A percentile compares a stretch with the other conserved stretches of the same genome.
phyloP scores from a whole-genome alignment of 2,113 vertebrate species.

The Procapra przewalskii region DNA sequence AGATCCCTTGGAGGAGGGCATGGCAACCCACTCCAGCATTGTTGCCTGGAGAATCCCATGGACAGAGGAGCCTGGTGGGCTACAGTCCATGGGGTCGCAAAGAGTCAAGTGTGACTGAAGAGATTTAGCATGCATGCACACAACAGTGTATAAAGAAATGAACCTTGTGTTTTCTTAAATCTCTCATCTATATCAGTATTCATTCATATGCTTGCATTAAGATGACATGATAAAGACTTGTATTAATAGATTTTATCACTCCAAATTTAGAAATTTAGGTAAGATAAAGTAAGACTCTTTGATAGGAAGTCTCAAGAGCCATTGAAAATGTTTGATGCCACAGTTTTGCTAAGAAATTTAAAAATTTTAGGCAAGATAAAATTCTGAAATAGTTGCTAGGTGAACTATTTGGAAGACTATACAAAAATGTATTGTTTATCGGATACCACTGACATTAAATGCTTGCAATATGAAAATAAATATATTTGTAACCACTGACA shows the following conservation, averaged over 20 bases:
- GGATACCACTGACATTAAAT: not conserved
- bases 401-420: not conserved
- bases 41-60: not conserved
- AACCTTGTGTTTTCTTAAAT: not conserved
- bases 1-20: not conserved
- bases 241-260: not conserved
- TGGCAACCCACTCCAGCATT: not conserved
- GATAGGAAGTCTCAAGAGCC: not conserved
- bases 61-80: not conserved
- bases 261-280: conserved; percentile 6
- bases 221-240: not conserved
- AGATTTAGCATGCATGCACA: not conserved
- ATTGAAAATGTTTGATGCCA: not conserved
- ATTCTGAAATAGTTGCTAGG: not conserved
- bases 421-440: not conserved
- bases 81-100: not conserved
- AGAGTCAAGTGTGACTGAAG: not conserved
- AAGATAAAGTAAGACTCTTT: not conserved
- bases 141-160: not conserved
- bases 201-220: not conserved
- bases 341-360: not conserved
- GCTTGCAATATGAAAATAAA: not conserved
- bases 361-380: not conserved
- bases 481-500: not conserved
- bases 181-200: not conserved